phyloP scores from a whole-genome alignment of 2,888 invertebrate species.

The Cheilosia pagana region DNA sequence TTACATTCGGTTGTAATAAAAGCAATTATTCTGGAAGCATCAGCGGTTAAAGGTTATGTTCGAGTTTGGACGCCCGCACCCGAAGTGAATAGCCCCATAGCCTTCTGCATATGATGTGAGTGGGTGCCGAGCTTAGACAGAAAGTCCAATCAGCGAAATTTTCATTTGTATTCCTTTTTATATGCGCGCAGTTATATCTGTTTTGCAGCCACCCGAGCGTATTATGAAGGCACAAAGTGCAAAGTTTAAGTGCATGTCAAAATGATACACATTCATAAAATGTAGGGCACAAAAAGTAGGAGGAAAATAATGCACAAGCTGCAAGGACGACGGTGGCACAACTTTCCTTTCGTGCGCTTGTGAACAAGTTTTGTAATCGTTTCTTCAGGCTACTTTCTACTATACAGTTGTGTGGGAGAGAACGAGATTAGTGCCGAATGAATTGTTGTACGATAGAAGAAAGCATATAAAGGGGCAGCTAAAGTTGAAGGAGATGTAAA shows the following conservation, averaged over 20 bases:
- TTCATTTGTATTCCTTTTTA: slow-evolving; percentile 29
- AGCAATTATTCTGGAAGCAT: slow-evolving; percentile 66
- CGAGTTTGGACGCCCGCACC: slow-evolving; percentile 26
- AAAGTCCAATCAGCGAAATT: slow-evolving; percentile 45
- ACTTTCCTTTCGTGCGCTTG: neutral
- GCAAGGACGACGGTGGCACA: slow-evolving; percentile 8
- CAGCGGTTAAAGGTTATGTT: slow-evolving; percentile 54
- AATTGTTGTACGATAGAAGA: neutral
- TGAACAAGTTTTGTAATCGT: slow-evolving; percentile 28
- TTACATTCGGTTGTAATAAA: slow-evolving; percentile 50
- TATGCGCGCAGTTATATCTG: slow-evolving; percentile 9
- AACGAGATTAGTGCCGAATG: neutral
- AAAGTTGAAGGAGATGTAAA: too few species aligned
- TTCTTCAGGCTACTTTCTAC: neutral
- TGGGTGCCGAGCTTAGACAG: neutral
- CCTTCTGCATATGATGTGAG: neutral
- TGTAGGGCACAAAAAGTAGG: slow-evolving; percentile 26
- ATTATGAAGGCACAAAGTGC: slow-evolving; percentile 61
- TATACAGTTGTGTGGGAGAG: neutral
- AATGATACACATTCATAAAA: slow-evolving; percentile 51
- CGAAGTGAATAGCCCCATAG: slow-evolving; percentile 9
- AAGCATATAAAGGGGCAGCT: neutral
- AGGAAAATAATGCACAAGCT: slow-evolving; percentile 1
- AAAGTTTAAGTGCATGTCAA: slow-evolving; percentile 66
- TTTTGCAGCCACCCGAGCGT: slow-evolving; percentile 35